Conservation (phyloP, 2,797 vertebrate species). For the Sternarchorhynchus goeldii region DNA sequence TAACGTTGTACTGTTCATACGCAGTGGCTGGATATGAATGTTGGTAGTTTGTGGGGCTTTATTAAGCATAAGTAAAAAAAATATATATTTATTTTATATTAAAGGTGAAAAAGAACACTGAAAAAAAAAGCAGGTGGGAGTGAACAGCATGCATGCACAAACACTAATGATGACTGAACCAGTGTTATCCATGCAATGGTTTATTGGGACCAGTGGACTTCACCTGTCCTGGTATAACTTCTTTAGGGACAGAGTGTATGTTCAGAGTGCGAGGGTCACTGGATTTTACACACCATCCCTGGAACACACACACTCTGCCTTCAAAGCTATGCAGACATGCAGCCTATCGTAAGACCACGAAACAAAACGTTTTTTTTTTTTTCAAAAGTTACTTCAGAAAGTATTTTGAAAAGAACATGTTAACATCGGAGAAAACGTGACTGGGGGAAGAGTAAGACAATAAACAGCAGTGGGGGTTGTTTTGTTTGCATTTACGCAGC, state of each 20-base stretch:
- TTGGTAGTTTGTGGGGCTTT: not conserved
- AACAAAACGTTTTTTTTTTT: not conserved
- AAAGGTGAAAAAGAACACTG: not conserved
- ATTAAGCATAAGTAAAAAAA: too few relatives aligned
- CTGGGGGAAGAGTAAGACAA: not conserved
- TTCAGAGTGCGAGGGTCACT: constrained; percentile 76
- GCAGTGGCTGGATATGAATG: not conserved
- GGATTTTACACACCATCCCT: constrained; percentile 86
- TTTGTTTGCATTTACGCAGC: constrained; percentile 53
- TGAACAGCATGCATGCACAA: constrained; percentile 16
- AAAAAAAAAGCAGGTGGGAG: not conserved
- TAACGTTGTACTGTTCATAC: not conserved
- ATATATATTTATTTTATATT: too few relatives aligned
- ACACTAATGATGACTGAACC: constrained; percentile 5
- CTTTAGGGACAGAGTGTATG: constrained; percentile 80
- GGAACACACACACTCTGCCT: constrained; percentile 69
- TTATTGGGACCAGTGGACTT: constrained; percentile 54
- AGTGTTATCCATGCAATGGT: constrained; percentile 14
- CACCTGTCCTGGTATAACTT: constrained; percentile 85
- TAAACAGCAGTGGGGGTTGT: constrained; percentile 28
- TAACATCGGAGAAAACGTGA: not conserved
- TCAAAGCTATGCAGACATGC: constrained; percentile 10
- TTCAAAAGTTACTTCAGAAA: constrained; percentile 7
- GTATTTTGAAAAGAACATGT: constrained; percentile 2
- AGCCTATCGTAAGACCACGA: not conserved